phyloP scores from a whole-genome alignment of 37 sponge, comb jelly and placozoan genomes.

The Axinella damicornis region DNA sequence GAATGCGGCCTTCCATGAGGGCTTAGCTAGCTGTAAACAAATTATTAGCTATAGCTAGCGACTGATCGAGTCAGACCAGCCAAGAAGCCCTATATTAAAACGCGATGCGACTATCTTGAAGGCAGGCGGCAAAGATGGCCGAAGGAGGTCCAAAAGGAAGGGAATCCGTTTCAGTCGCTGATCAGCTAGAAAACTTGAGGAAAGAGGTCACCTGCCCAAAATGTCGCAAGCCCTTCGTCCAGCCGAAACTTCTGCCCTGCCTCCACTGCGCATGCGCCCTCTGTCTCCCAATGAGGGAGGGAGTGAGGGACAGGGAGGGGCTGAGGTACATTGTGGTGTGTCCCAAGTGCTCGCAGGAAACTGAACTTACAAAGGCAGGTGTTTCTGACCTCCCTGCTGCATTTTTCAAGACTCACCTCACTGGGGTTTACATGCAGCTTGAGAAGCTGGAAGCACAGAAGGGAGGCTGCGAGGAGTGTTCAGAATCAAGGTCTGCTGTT shows the following conservation, averaged over 20 bases:
- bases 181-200: conserved; percentile 83
- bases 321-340: conserved; percentile 20
- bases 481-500: background rate
- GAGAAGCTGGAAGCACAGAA: background rate
- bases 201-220: conserved; percentile 53
- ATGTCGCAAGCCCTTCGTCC: conserved; percentile 10
- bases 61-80: too few species aligned
- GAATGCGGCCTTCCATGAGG: too few species aligned
- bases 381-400: conserved; percentile 18
- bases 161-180: too few species aligned
- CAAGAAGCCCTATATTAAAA: too few species aligned
- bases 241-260: conserved; percentile 34
- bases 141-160: too few species aligned
- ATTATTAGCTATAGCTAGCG: too few species aligned
- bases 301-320: conserved; percentile 2
- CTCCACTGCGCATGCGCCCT: background rate
- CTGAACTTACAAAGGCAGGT: conserved; percentile 17
- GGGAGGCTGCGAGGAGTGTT: conserved; percentile 10
- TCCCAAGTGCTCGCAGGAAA: conserved; percentile 7
- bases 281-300: conserved; percentile 2
- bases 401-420: conserved; percentile 6
- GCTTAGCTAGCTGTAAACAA: too few species aligned
- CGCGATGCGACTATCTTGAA: too few species aligned
- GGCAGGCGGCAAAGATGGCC: too few species aligned
- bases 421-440: background rate